Conservation (phyloP, 2,888 invertebrate species). For the Noctua pronuba region DNA sequence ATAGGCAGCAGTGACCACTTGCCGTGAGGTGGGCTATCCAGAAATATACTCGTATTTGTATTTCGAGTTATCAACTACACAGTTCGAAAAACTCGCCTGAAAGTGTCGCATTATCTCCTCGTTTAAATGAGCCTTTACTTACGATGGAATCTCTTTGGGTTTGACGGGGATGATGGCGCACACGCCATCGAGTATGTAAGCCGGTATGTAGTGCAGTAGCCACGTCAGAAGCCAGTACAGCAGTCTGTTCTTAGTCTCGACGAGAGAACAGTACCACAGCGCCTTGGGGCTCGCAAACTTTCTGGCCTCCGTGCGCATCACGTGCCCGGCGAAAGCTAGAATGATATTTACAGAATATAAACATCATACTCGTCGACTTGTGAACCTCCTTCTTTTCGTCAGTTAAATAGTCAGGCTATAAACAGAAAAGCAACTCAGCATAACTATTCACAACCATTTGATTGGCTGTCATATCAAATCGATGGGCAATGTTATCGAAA, state of each 20-base stretch:
- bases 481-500: neutral
- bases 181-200: slow-evolving; percentile 55
- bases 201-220: slow-evolving; percentile 64
- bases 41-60: neutral
- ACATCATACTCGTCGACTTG: neutral
- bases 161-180: slow-evolving; percentile 45
- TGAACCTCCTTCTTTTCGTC: neutral
- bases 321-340: slow-evolving; percentile 16
- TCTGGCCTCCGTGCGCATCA: rapidly evolving
- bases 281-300: slow-evolving; percentile 12
- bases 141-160: slow-evolving; percentile 54
- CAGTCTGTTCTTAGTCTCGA: slow-evolving; percentile 36
- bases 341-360: neutral
- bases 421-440: neutral
- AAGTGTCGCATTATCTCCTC: neutral
- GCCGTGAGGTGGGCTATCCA: neutral
- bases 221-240: slow-evolving; percentile 52
- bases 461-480: neutral
- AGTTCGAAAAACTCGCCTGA: neutral
- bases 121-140: slow-evolving; percentile 20
- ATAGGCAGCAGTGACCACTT: neutral
- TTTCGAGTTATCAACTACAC: neutral
- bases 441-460: neutral
- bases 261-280: slow-evolving; percentile 51
- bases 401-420: neutral